Evolutionary conservation across 2,888 invertebrate genomes (phyloP).

Genomic region (Pycnomerus fuliginosus): DNA sequence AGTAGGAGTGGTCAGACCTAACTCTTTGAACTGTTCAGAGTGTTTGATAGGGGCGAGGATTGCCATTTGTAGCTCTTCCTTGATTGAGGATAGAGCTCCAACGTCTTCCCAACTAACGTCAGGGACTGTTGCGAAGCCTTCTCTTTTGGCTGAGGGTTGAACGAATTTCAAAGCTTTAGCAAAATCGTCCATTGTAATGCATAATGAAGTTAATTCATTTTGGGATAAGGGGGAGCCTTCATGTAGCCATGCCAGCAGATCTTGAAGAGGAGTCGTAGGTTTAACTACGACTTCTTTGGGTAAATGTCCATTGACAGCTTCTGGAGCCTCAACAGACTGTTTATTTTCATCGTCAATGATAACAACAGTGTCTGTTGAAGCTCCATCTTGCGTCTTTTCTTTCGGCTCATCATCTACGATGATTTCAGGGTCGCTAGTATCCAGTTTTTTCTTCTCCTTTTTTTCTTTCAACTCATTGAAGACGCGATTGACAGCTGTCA

Average conservation of each 20-base stretch:
- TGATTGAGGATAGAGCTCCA: slow-evolving; percentile 84
- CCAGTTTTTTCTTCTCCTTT: slow-evolving; percentile 15
- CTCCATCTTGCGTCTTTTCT: slow-evolving; percentile 35
- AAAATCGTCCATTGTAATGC: slow-evolving; percentile 75
- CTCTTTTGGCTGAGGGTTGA: slow-evolving; percentile 91
- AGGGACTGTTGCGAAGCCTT: slow-evolving; percentile 97
- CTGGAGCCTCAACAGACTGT: slow-evolving; percentile 27
- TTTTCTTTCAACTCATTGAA: slow-evolving; percentile 36
- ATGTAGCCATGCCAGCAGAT: slow-evolving; percentile 67
- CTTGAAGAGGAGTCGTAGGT: slow-evolving; percentile 50
- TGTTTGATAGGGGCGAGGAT: slow-evolving; percentile 89
- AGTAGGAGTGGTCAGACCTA: slow-evolving; percentile 80
- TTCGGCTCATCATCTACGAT: slow-evolving; percentile 37
- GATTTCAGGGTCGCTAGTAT: slow-evolving; percentile 31
- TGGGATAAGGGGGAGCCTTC: slow-evolving; percentile 61
- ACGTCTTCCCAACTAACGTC: slow-evolving; percentile 97
- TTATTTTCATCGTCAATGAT: slow-evolving; percentile 34
- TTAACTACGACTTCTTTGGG: slow-evolving; percentile 7
- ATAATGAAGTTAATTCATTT: slow-evolving; percentile 64
- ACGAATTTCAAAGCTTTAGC: slow-evolving; percentile 74
- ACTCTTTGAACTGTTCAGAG: slow-evolving; percentile 72
- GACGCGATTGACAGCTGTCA: slow-evolving; percentile 73
- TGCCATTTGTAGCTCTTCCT: slow-evolving; percentile 86
- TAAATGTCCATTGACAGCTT: neutral
- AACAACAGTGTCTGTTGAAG: slow-evolving; percentile 49